These are phyloP conservation scores for Lepidocyrtinus sp. DNA, from an alignment of 2,888 invertebrate species.

Conservation along the genomic window DNA sequence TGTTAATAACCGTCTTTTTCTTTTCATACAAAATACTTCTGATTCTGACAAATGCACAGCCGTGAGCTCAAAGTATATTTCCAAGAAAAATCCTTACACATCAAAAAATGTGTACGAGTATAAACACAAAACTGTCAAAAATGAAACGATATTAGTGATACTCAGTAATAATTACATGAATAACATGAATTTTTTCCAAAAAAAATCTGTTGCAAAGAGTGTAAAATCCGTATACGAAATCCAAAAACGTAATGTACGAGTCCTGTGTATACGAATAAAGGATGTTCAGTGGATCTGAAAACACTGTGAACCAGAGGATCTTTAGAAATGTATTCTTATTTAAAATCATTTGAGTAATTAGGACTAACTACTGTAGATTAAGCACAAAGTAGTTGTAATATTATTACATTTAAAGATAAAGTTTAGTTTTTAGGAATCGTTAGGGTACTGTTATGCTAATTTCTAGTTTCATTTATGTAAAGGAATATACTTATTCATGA, in stretches of 20 bases:
- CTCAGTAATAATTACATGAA: constrained; percentile 38
- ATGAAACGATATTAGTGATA: constrained; percentile 51
- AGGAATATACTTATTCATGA: too few species aligned
- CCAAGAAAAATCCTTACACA: neutral
- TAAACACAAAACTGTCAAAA: neutral
- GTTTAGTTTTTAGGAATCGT: too few species aligned
- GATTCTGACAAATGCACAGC: neutral
- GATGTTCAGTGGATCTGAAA: neutral
- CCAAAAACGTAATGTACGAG: neutral
- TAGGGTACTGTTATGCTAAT: too few species aligned
- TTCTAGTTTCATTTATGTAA: too few species aligned
- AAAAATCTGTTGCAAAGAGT: neutral
- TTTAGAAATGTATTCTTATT: neutral
- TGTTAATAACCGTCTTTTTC: neutral
- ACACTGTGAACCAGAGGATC: neutral
- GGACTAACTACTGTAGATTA: too few species aligned
- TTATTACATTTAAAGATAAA: too few species aligned
- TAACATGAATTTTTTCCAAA: neutral
- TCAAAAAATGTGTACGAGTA: neutral
- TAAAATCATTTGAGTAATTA: too few species aligned
- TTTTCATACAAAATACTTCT: neutral
- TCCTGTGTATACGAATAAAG: neutral
- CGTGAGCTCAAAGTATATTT: neutral
- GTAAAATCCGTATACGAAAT: constrained; percentile 29
- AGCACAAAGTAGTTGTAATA: too few species aligned